Evolutionary conservation across 2,113 vertebrate species (phyloP).

Genomic region (Condylura cristata): DNA sequence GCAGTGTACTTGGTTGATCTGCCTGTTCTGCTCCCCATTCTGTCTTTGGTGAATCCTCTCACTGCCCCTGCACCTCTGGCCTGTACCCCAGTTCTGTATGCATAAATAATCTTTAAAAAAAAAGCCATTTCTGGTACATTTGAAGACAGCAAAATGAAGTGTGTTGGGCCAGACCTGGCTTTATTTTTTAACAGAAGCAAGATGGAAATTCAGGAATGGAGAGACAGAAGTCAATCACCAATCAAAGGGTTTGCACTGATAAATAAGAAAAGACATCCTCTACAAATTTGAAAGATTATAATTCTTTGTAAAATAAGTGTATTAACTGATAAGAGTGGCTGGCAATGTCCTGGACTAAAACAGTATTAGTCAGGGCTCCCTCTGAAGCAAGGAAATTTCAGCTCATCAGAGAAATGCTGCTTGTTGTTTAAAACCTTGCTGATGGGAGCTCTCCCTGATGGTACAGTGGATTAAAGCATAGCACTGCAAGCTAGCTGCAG

Average conservation of each 20-base stretch:
- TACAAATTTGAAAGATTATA: neutral
- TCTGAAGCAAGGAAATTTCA: neutral
- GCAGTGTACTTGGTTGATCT: too few species aligned
- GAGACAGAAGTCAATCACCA: too few species aligned
- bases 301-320: neutral
- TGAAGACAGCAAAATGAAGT: neutral
- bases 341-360: neutral
- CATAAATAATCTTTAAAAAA: too few species aligned
- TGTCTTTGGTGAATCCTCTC: too few species aligned
- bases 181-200: neutral
- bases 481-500: too few species aligned
- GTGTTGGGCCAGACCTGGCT: neutral
- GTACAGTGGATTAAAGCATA: too few species aligned
- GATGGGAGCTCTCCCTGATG: too few species aligned
- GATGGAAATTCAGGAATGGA: neutral
- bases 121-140: neutral
- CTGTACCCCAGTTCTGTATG: too few species aligned
- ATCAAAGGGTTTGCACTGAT: neutral
- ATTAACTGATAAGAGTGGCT: neutral
- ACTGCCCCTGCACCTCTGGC: too few species aligned
- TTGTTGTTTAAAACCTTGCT: constrained; percentile 32
- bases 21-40: too few species aligned
- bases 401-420: neutral
- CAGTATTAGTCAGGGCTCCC: neutral
- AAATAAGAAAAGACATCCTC: neutral